Evolutionary conservation across 92 coral and sea anemone genomes (phyloP), one percentile per base, ranked within the genome.

Genomic region (Epizoanthus scotinus): DNA sequence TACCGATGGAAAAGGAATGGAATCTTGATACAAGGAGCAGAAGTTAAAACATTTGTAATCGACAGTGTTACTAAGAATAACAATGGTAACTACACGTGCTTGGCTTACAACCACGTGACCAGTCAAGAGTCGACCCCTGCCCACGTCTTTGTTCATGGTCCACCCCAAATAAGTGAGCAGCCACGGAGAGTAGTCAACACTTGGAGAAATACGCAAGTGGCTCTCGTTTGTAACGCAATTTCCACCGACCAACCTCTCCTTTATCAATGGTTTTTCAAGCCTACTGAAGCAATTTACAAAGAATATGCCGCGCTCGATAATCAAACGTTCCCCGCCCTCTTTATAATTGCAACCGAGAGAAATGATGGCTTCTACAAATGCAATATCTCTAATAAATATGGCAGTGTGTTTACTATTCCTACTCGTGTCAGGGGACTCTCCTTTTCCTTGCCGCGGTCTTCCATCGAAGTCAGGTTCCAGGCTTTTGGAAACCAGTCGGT

Each of bases 1-100:
- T 90, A 84, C 74, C 79, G 83, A 49, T 90, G 94, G 94, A 82
- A 28, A n/a, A 80, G 67, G 59, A 85, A 90, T 49, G 94, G 84
- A 8, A 88, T 40, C 9, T 29, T 65, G 15, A 63, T 90, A 13
- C 65, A 47, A 66, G 87, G 72, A 25, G 83, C 67, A 59, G 65
- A 70, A 20, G 49, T 70, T 14, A 86, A 84, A 14, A 65, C 17
- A 14, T 57, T 90, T 25, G 61, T 67, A 14, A 77, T 87, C 27
- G 67, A 63, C 18, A 77, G 78, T 20, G 67, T 83, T 25, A 82
- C 44, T 6, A 21, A 31, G n/a, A 63, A 69, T 3, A 78, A 90
- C 67, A 73, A 78, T 52, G 94, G 94, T 9, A 82, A 87, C 72
- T 90, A 90, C 52, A 77, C 83, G 0, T 90, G 94, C 53, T 69